Conservation (phyloP, 2,113 vertebrate genomes). For the Archocentrus centrarchus region DNA sequence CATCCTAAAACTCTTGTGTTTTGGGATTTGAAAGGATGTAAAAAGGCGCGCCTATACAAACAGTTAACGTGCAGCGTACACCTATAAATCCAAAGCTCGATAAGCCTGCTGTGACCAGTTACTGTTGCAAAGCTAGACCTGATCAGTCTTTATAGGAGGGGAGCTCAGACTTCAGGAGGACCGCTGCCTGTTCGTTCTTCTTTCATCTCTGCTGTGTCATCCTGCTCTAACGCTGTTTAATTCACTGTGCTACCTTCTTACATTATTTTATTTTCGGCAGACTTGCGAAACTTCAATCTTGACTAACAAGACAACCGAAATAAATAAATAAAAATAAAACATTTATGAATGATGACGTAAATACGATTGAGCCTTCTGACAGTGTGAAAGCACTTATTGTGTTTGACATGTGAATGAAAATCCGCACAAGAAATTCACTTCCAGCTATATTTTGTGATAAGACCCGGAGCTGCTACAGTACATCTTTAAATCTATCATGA, state of each 20-base stretch:
- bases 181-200: background rate
- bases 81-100: conserved; percentile 2
- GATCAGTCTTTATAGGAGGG: background rate
- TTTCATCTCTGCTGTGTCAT: background rate
- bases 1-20: background rate
- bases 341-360: conserved; percentile 15
- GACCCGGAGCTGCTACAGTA: background rate
- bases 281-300: background rate
- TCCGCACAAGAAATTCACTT: conserved; percentile 34
- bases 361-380: conserved; percentile 12
- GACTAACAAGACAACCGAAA: background rate
- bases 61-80: background rate
- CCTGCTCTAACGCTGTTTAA: background rate
- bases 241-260: background rate
- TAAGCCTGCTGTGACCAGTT: background rate
- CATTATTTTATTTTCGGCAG: conserved; percentile 4
- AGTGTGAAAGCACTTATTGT: conserved; percentile 46
- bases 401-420: conserved; percentile 60
- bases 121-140: background rate
- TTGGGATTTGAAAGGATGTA: background rate
- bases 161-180: conserved; percentile 1
- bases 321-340: conserved; percentile 8
- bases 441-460: conserved; percentile 46
- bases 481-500: conserved; percentile 33
- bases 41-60: background rate